Evolutionary conservation across 2,888 invertebrate species (phyloP), one percentile per base, ranked within the genome.

Genomic region (Leucoma salicis): DNA sequence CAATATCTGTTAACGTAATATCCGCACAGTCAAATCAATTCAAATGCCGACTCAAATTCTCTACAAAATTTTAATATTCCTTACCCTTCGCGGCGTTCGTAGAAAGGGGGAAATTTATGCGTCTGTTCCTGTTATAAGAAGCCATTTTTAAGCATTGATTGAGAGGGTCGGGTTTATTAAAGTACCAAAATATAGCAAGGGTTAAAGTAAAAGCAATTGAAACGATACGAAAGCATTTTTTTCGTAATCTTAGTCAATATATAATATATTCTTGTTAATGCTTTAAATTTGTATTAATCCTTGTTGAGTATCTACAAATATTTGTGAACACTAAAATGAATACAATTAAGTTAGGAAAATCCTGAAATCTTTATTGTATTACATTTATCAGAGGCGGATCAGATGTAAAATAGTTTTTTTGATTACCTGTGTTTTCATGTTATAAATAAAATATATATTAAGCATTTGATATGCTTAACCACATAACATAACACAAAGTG

Each of bases 31-130:
- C 14, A 39, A 28, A 36, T 29, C 29, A 29, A 18, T 29, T 29
- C 8, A 13, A 18, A 18, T 7, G 18, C 3, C 12, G 29, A 16
- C 14, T 44, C 33, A 16, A 21, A 28, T 32, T 14, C 33, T 41
- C 35, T 31, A 53, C 36, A 38, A 55, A 27, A 49, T 62, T 58
- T 49, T 50, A 52, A 61, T 61, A 60, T 55, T 34, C 21, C 49
- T 38, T 35, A 47, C 46, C 43, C 47, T 31, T 52, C 42, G 21
- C 25, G 21, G 34, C 38, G 36, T 24, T 39, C 39, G 8, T 8
- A 37, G 27, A 31, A 31, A 49, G 57, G 56, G 56, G 31, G 60
- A 46, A 59, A 59, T 39, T 31, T 45, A 53, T 56, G 60, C 38
- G 31, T 24, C 28, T 45, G 49, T 56, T 57, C 53, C 46, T 33